A percentile compares a stretch with the other conserved stretches of the same genome.
Conservation (phyloP, 2,797 vertebrate species). For the Apogon talboti region DNA sequence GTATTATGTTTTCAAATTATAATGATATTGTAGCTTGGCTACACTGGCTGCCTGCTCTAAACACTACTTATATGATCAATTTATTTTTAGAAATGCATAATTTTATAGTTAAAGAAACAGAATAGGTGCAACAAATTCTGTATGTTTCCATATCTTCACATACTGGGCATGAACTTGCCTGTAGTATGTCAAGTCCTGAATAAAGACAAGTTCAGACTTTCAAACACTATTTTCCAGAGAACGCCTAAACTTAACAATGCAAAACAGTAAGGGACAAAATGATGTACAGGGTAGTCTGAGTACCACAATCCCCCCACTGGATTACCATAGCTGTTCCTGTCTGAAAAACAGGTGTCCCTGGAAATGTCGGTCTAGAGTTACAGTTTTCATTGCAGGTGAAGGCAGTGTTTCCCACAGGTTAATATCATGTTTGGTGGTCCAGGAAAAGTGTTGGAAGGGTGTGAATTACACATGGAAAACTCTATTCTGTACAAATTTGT, state of each 20-base stretch:
- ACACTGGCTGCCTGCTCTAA: no score
- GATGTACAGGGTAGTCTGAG: not conserved
- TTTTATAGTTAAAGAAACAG: no score
- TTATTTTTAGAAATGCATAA: no score
- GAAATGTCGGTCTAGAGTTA: constrained; percentile 19
- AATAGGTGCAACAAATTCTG: no score
- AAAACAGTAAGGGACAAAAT: not conserved
- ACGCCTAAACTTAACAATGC: not conserved
- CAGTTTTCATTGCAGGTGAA: constrained; percentile 18
- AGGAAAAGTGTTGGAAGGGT: not conserved
- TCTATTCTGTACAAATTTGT: no score
- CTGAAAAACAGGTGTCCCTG: constrained; percentile 20
- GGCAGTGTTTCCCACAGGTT: constrained; percentile 26
- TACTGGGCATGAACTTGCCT: no score
- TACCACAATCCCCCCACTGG: constrained; percentile 4
- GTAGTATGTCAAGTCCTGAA: no score
- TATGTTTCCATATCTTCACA: no score
- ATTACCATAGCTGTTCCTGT: constrained; percentile 15
- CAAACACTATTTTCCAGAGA: not conserved
- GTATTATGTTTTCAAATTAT: no score
- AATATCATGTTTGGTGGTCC: not conserved
- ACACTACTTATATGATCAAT: no score
- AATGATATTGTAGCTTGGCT: no score
- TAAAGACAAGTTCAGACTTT: no score
- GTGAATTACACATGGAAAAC: not conserved